Base-by-base conservation (phyloP, 2,888 invertebrate genomes). In the Sipha maydis region DNA sequence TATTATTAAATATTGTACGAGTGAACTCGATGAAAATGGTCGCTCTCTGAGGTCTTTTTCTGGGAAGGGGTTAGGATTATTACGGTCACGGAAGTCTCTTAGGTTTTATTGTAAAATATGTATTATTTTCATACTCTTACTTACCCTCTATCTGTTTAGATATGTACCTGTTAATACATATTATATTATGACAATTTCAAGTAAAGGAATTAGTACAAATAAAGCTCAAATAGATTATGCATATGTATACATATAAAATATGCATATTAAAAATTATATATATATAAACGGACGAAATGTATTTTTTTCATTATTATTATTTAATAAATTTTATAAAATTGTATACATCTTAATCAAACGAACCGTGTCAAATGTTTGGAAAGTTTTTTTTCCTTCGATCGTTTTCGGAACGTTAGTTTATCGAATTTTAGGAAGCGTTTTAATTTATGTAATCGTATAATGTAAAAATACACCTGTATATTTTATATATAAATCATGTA, bases 341-440 rank as follows among this genome's bases (percentile, higher is more conserved):
- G 69, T 79, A 4, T 79, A 79, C 79, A 34, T 61, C 34, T 25
- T 80, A 80, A 80, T 80, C 80, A 80, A 80, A 80, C 80, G 0
- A 67, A 80, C 41, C 67, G 80, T 82, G 80, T 82, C 80, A 82
- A 82, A 82, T 69, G 28, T 82, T 41, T 80, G 61, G 38, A 67
- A 19, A 28, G 21, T 28, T 79, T 79, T 56, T 34, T 56, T 61
- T n/a, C 61, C 11, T 79, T 48, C 19, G 28, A 67, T 41, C 56
- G 61, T 80, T 67, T 38, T 80, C 41, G 67, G 41, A 80, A 80
- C 41, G 38, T 34, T 19, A 38, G 73, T 73, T 73, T 73, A 73
- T 73, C 73, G 73, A 73, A 34, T 73, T 38, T 38, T 38, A 38
- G 21, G 21, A 73, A 19, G 38, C 21, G 73, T 73, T 19, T 38